Conservation (phyloP, 2,113 vertebrate species). For the Callipepla californica region DNA sequence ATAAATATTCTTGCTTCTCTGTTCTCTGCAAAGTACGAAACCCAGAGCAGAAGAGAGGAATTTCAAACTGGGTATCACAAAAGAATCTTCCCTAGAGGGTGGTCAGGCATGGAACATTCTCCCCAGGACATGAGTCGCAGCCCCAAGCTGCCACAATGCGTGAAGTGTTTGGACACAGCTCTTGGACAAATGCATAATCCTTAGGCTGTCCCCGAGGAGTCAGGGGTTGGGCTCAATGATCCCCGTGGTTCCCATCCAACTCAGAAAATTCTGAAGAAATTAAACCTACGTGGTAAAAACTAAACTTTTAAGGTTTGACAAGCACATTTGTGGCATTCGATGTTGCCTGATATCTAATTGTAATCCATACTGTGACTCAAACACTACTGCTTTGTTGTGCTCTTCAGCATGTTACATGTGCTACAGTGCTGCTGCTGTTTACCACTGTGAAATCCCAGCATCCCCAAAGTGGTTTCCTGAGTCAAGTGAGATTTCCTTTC, state of each 20-base stretch:
- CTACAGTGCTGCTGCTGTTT: background rate
- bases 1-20: background rate
- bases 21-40: background rate
- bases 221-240: background rate
- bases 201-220: background rate
- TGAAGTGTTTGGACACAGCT: too few species aligned
- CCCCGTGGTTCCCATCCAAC: background rate
- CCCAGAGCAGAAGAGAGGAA: background rate
- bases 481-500: slow-evolving; percentile 36
- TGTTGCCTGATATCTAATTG: background rate
- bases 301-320: background rate
- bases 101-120: background rate
- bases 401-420: background rate
- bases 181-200: background rate
- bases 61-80: background rate
- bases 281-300: background rate
- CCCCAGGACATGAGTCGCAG: background rate
- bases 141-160: background rate
- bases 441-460: background rate
- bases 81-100: background rate
- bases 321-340: background rate
- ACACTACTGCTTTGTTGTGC: background rate
- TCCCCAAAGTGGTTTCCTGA: background rate
- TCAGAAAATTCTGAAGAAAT: background rate
- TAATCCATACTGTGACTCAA: background rate